Percentiles rank a stretch among this genome's conserved stretches.
Evolutionary conservation across 1,140 invertebrate genomes (phyloP).

Genomic region (Macrotrachela quadricornifera): DNA sequence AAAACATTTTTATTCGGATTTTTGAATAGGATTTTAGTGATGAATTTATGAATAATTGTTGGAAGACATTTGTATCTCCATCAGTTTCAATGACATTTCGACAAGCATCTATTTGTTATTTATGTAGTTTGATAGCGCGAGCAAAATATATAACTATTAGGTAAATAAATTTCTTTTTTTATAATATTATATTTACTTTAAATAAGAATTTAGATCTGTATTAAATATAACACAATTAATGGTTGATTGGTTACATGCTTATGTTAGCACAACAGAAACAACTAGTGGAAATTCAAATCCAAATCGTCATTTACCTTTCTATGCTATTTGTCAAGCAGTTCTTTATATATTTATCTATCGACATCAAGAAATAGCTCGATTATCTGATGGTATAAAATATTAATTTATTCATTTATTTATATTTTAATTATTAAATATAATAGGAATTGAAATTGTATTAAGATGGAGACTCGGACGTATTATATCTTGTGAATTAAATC

Average conservation of each 20-base stretch:
- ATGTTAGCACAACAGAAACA: conserved; percentile 41
- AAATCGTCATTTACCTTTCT: conserved; percentile 59
- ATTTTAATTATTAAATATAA: too few species aligned
- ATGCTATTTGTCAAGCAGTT: conserved; percentile 62
- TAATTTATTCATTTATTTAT: too few species aligned
- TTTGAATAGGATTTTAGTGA: conserved; percentile 31
- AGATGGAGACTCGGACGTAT: conserved; percentile 38
- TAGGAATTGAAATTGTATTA: conserved; percentile 2
- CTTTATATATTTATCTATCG: conserved; percentile 73
- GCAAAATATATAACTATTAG: conserved; percentile 42
- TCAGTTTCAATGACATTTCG: conserved; percentile 42
- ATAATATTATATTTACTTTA: too few species aligned
- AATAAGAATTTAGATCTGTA: conserved; percentile 31
- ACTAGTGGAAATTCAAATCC: conserved; percentile 30
- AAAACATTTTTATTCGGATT: too few species aligned
- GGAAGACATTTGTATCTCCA: conserved; percentile 47
- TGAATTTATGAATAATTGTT: conserved; percentile 46
- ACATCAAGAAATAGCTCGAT: conserved; percentile 40
- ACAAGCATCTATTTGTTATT: conserved; percentile 47
- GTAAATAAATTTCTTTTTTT: too few species aligned
- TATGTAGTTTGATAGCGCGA: conserved; percentile 50
- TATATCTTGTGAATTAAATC: conserved; percentile 59
- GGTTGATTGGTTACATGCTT: conserved; percentile 47
- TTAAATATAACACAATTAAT: conserved; percentile 35
- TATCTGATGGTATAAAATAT: too few species aligned